Evolutionary conservation across 2,888 invertebrate genomes (phyloP), one percentile per base, ranked within the genome.

Genomic region (Carterocephalus palaemon): DNA sequence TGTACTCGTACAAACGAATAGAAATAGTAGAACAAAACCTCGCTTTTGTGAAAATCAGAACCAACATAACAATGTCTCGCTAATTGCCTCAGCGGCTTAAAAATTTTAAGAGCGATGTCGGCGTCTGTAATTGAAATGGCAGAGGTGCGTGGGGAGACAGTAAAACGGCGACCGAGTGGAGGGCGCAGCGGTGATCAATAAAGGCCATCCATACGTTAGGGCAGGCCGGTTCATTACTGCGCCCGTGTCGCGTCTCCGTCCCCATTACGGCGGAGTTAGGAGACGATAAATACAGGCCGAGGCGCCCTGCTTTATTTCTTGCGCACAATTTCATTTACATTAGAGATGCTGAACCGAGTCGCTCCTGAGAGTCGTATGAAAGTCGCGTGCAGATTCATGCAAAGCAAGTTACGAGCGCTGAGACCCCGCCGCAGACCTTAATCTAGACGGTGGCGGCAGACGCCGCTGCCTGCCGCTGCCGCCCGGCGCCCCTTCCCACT

Each of bases 241-340:
- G 67, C 64, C 58, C 60, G 69, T 65, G 70, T 67, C 61, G 68
- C 69, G 74, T 76, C 78, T 80, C 78, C 76, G 70, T 78, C 63
- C 75, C 79, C 81, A 82, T 84, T 84, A 83, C 79, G 60, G 60
- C 59, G 74, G 75, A 83, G 83, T 82, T 81, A 84, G 70, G 78
- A 79, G 81, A 76, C 79, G 75, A 83, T 85, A 86, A 85, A 85
- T 83, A 82, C 70, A 73, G 72, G 76, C 68, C 74, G 60, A 76
- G 77, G 63, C 77, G 70, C 70, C 69, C 68, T 76, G 83, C 78
- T 84, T 82, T 82, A 82, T 84, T 82, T 79, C 75, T 79, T 79
- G 81, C 75, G 74, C 80, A 82, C 79, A 85, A 84, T 85, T 85
- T 83, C 75, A 82, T 84, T 84, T 83, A 85, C 83, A 84, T 84